These are phyloP conservation scores for Calyptommatus sinebrachiatus DNA, from an alignment of 2,113 vertebrate species.

Conservation along the genomic window DNA sequence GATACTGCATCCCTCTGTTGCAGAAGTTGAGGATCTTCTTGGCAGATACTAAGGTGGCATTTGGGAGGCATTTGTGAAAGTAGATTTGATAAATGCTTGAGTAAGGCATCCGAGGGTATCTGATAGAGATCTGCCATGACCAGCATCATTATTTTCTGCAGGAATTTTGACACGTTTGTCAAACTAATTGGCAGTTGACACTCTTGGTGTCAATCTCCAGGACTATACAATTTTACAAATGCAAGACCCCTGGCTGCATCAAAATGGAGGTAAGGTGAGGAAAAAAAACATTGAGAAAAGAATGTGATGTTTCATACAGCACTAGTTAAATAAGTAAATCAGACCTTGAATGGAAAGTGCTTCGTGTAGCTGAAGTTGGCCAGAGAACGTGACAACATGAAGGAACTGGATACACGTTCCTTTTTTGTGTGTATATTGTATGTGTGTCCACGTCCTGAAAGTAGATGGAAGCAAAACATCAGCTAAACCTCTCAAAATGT, in stretches of 20 bases:
- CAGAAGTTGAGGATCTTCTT: neutral
- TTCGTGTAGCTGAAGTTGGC: conserved; percentile 10
- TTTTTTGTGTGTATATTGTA: too few relatives aligned
- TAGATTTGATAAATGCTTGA: neutral
- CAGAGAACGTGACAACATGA: conserved; percentile 25
- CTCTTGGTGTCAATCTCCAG: neutral
- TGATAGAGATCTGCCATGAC: neutral
- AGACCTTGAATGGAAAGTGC: conserved; percentile 50
- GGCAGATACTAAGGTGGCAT: neutral
- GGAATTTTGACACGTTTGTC: neutral
- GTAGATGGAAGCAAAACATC: conserved; percentile 51
- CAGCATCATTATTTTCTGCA: neutral
- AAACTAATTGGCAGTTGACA: neutral
- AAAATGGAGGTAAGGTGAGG: neutral
- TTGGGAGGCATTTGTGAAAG: neutral
- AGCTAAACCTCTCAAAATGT: conserved; percentile 62
- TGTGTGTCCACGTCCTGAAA: conserved; percentile 36
- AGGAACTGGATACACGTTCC: conserved; percentile 32
- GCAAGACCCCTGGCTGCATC: neutral
- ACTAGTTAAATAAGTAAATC: conserved; percentile 57
- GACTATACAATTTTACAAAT: neutral
- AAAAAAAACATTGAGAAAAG: neutral
- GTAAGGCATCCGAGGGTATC: conserved; percentile 52
- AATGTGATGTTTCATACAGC: conserved; percentile 29
- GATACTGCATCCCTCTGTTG: neutral